phyloP scores from a whole-genome alignment of 2,113 vertebrate genomes.

The Deroptyus accipitrinus region DNA sequence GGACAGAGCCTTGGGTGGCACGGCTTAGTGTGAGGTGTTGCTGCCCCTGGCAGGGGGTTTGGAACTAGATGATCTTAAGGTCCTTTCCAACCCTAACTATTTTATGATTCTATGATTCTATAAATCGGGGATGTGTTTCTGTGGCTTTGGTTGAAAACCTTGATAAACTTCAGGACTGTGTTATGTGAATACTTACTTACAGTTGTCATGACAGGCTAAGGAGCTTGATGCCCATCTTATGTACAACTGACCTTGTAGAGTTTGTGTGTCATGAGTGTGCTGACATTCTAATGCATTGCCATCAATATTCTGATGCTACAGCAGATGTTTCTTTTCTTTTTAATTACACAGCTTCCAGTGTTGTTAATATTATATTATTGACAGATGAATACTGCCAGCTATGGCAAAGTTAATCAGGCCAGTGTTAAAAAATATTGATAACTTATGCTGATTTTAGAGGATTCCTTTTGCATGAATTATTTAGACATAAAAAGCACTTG shows the following conservation, averaged over 20 bases:
- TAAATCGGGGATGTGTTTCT: not conserved
- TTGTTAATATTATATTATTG: not conserved
- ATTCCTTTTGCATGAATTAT: not conserved
- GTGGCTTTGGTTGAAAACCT: not conserved
- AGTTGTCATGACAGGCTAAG: not conserved
- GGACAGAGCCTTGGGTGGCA: no score
- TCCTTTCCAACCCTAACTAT: no score
- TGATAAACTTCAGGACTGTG: not conserved
- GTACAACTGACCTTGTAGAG: not conserved
- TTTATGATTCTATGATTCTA: not conserved
- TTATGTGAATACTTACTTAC: not conserved
- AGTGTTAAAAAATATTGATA: not conserved
- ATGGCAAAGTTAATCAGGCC: not conserved
- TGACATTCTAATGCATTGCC: not conserved
- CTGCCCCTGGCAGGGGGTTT: no score
- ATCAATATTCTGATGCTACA: not conserved
- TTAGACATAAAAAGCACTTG: not conserved
- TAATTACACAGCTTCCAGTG: not conserved
- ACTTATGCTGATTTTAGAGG: not conserved
- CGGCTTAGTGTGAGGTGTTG: no score
- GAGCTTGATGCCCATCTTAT: not conserved
- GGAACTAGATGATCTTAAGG: no score
- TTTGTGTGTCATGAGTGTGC: fast-evolving
- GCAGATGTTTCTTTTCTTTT: not conserved
- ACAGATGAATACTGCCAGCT: constrained; percentile 18